These are phyloP conservation scores for Antedon bifida DNA, from an alignment of 35 echinoderm and acorn worm genomes.

Conservation along the genomic window DNA sequence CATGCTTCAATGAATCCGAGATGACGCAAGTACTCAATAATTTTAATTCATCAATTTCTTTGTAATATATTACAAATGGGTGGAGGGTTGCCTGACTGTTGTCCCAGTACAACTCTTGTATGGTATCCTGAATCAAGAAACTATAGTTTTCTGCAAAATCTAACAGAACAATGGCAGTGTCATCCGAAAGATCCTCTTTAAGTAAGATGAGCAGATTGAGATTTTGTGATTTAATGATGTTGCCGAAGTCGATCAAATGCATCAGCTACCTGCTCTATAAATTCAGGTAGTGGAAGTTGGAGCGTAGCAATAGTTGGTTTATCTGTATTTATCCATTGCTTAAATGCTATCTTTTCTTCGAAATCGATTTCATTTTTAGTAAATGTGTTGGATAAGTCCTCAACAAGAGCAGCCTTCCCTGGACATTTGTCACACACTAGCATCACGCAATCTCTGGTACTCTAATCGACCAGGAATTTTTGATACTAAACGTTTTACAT, in stretches of 20 bases:
- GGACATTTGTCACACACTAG: background rate
- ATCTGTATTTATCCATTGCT: background rate
- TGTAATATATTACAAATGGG: constrained; percentile 10
- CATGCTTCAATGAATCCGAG: background rate
- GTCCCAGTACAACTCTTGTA: constrained; percentile 7
- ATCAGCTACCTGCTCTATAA: background rate
- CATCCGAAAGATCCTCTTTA: constrained; percentile 3
- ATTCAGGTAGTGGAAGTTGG: background rate
- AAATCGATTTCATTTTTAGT: background rate
- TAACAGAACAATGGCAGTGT: background rate
- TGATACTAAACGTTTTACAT: background rate
- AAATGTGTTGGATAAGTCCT: background rate
- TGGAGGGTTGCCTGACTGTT: constrained; percentile 6
- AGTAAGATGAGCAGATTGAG: constrained; percentile 2
- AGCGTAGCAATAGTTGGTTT: background rate
- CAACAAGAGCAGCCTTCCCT: background rate
- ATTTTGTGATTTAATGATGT: constrained; percentile 9
- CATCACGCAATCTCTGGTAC: constrained; percentile 9
- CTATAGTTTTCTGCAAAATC: constrained; percentile 15
- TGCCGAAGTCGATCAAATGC: background rate
- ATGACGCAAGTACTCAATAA: background rate
- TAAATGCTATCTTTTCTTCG: background rate
- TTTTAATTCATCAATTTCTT: background rate
- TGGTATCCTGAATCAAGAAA: constrained; percentile 8
- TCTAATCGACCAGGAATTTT: background rate